A percentile compares a stretch with the other conserved stretches of the same genome.
Evolutionary conservation across 2,113 vertebrate genomes (phyloP).

Genomic region (Miniopterus natalensis): DNA sequence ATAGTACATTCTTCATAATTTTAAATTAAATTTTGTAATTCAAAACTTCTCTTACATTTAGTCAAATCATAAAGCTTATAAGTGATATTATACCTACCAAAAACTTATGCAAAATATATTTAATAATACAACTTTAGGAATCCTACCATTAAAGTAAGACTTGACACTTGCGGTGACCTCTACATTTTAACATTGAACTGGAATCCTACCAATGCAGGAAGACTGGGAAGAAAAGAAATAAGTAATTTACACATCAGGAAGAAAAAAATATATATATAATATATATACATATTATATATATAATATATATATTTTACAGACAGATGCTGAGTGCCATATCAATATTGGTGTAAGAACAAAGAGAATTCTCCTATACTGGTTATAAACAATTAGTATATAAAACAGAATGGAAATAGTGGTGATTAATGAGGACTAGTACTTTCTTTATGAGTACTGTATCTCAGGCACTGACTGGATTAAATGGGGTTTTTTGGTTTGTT

Average conservation of each 20-base stretch:
- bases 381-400: background rate
- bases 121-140: background rate
- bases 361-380: background rate
- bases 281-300: too few relatives aligned
- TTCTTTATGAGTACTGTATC: background rate
- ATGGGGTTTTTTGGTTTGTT: background rate
- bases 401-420: background rate
- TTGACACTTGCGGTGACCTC: background rate
- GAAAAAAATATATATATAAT: background rate
- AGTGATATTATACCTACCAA: background rate
- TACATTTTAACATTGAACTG: background rate
- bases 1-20: background rate
- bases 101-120: background rate
- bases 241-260: background rate
- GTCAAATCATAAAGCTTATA: constrained; percentile 16
- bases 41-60: background rate
- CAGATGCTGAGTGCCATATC: background rate
- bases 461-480: background rate
- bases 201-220: background rate
- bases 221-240: background rate
- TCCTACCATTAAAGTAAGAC: background rate
- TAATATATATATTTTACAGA: background rate
- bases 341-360: background rate
- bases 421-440: background rate
- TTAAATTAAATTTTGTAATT: background rate